phyloP scores from a whole-genome alignment of 2,888 invertebrate species.

The Antitype chi region DNA sequence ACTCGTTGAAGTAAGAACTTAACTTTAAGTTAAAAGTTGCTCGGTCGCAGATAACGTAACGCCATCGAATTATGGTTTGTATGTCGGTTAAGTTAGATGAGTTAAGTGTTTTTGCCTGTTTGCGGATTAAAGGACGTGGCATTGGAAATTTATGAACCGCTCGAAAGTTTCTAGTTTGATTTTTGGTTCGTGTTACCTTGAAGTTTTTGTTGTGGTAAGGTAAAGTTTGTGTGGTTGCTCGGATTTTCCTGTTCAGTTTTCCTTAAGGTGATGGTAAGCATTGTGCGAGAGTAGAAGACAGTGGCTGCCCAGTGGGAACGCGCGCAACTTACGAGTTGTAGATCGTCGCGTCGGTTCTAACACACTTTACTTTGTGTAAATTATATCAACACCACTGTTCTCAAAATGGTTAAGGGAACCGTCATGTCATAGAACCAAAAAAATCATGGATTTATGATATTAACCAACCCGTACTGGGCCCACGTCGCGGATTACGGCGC shows the following conservation, averaged over 20 bases:
- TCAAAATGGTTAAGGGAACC: too few relatives aligned
- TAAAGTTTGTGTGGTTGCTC: constrained; percentile 11
- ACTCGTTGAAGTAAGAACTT: constrained; percentile 56
- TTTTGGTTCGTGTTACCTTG: neutral
- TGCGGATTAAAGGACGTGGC: constrained; percentile 29
- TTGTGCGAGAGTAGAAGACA: neutral
- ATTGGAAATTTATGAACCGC: constrained; percentile 34
- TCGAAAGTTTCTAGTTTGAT: constrained; percentile 33
- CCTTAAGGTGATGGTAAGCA: neutral
- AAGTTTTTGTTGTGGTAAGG: constrained; percentile 14
- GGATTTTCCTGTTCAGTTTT: constrained; percentile 1
- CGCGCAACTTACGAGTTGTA: too few relatives aligned
- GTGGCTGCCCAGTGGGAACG: too few relatives aligned
- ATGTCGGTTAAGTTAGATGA: constrained; percentile 50
- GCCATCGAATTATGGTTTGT: constrained; percentile 57
- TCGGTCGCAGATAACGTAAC: constrained; percentile 59
- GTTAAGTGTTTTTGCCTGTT: constrained; percentile 58
- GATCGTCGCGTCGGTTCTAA: too few relatives aligned
- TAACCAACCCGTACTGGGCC: too few relatives aligned
- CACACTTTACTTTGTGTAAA: too few relatives aligned
- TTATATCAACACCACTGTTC: too few relatives aligned
- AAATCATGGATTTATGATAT: too few relatives aligned
- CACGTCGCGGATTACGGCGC: too few relatives aligned
- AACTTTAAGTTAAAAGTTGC: constrained; percentile 67
- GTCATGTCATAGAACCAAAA: too few relatives aligned